These are phyloP conservation scores for Hippocampus guttulatus DNA, from an alignment of 2,113 vertebrate genomes.

Conservation along the genomic window DNA sequence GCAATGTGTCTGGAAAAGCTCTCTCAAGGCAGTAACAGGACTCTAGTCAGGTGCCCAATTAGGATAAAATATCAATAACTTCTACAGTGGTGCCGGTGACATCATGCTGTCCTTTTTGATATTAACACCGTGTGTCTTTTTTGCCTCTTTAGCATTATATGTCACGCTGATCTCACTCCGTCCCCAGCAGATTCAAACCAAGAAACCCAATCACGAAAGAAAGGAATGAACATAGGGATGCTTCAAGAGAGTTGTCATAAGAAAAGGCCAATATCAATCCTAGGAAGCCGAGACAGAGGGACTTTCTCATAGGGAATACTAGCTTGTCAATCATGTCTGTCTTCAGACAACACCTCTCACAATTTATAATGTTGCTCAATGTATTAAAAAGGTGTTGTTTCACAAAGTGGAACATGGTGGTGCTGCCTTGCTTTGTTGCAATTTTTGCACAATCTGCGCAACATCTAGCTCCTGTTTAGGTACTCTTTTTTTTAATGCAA, in stretches of 20 bases:
- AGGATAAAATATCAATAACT: constrained; percentile 36
- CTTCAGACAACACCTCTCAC: too few relatives aligned
- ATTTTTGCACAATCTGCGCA: too few relatives aligned
- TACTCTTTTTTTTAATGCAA: too few relatives aligned
- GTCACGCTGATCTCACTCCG: constrained; percentile 29
- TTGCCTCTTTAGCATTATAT: constrained; percentile 23
- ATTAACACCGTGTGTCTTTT: constrained; percentile 23
- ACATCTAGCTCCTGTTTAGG: too few relatives aligned
- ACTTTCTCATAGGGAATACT: too few relatives aligned
- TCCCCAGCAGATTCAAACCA: not conserved
- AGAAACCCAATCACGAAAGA: not conserved
- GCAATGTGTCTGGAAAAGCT: constrained; percentile 50
- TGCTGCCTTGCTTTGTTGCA: too few relatives aligned
- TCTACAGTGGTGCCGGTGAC: constrained; percentile 15
- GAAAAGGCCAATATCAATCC: too few relatives aligned
- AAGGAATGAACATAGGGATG: not conserved
- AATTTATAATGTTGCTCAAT: too few relatives aligned
- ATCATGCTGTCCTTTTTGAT: constrained; percentile 34
- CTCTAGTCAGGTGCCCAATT: constrained; percentile 37
- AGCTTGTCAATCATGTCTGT: too few relatives aligned
- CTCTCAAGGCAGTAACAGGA: constrained; percentile 10
- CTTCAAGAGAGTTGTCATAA: not conserved
- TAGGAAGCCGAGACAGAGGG: too few relatives aligned
- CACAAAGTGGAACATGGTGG: too few relatives aligned
- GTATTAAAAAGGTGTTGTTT: too few relatives aligned